Base-by-base conservation (phyloP, 1,140 invertebrate species). In the Lepidurus apus region DNA sequence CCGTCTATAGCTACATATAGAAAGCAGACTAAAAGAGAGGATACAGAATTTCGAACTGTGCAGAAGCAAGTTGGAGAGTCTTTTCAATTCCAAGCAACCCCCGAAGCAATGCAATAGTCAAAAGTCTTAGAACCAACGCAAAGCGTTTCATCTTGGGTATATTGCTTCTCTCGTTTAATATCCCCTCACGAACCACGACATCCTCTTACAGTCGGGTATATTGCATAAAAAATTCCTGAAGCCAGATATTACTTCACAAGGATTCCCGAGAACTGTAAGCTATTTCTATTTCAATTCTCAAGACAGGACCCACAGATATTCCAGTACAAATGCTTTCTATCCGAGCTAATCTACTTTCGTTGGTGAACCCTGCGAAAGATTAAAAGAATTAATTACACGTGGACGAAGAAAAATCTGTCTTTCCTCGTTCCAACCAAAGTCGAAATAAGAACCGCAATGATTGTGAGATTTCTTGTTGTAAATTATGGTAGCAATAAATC, bases 81-180 rank as follows among this genome's bases (percentile, higher is more conserved):
- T 21, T 65, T 65, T 65, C 53, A 65, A 21, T n/a, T 65, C 53
- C 53, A n/a, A 65, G 53, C 53, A 65, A 65, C 53, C 53, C 47
- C 53, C 53, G 17, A 21, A 65, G 53, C 53, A 65, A 65, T 65
- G 53, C 53, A 65, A 65, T 65, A 65, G 17, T 65, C 53, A 17
- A 21, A 21, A 9, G 53, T 65, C 53, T 65, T 21, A 65, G 53
- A 65, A 65, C 9, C 21, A 65, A 65, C 17, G 53, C 53, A 21
- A 9, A 65, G 53, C 53, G 53, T 65, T 65, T 65, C 53, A 65
- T 65, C 53, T 65, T 21, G 17, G 53, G 21, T 65, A 65, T 65
- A 65, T 65, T 65, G 53, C 53, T 65, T 65, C 21, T 21, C 17
- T 65, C 53, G 21, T 65, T 65, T 65, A 65, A 65, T 65, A 65